Evolutionary conservation across 2,888 invertebrate genomes (phyloP).

Genomic region (Nebria brevicollis): DNA sequence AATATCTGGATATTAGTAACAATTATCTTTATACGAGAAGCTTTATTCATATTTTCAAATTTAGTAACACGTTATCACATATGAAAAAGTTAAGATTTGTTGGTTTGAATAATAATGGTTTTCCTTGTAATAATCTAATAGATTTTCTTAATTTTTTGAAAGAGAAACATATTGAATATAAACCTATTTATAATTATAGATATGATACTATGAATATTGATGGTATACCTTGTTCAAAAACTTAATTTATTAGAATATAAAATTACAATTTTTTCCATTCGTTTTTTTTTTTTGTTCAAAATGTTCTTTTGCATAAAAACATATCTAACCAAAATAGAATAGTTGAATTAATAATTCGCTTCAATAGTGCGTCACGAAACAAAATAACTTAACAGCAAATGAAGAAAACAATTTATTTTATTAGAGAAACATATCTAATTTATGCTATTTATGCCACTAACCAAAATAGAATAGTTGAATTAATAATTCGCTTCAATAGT

Average conservation of each 20-base stretch:
- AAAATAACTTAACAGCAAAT: too few relatives aligned
- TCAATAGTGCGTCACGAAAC: too few relatives aligned
- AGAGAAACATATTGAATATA: conserved; percentile 24
- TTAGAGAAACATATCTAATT: too few relatives aligned
- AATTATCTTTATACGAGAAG: conserved; percentile 35
- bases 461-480: too few relatives aligned
- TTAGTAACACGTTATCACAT: conserved; percentile 31
- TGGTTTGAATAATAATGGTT: conserved; percentile 31
- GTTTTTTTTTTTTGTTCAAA: too few relatives aligned
- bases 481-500: too few relatives aligned
- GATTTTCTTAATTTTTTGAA: conserved; percentile 39
- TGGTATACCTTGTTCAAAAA: conserved; percentile 35
- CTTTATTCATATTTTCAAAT: conserved; percentile 39
- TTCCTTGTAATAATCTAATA: conserved; percentile 41
- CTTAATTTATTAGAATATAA: neutral
- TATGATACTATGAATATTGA: conserved; percentile 37
- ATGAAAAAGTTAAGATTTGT: conserved; percentile 37
- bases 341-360: too few relatives aligned
- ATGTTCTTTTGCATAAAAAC: too few relatives aligned
- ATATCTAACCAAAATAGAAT: too few relatives aligned
- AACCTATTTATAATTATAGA: conserved; percentile 15
- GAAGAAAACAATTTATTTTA: too few relatives aligned
- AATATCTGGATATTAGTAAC: conserved; percentile 37
- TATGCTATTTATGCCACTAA: too few relatives aligned
- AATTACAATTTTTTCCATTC: too few relatives aligned